Evolutionary conservation across 2,113 vertebrate species (phyloP).

Genomic region (Thalassoma bifasciatum): DNA sequence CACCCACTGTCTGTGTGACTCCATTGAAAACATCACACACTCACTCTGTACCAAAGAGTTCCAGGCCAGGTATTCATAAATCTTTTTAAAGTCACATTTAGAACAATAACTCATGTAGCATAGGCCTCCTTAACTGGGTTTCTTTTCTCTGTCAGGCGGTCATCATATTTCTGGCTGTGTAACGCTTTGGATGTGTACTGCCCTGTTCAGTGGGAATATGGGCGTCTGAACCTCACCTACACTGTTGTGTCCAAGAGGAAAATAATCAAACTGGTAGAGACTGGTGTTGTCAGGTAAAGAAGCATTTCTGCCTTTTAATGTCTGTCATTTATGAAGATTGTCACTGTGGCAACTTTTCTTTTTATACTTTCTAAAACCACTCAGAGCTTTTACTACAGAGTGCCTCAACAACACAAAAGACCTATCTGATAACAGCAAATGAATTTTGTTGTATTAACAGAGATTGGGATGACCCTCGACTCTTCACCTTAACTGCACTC

Average conservation of each 20-base stretch:
- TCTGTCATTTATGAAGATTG: not conserved
- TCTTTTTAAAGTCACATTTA: not conserved
- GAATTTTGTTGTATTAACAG: conserved; percentile 73
- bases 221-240: conserved; percentile 96
- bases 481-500: conserved; percentile 96
- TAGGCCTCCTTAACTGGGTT: not conserved
- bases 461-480: conserved; percentile 98
- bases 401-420: not conserved
- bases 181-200: conserved; percentile 94
- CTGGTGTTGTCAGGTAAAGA: conserved; percentile 88
- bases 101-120: not conserved
- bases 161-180: conserved; percentile 98
- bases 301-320: not conserved
- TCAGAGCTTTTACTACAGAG: not conserved
- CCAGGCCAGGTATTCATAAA: conserved; percentile 89
- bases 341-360: too few relatives aligned
- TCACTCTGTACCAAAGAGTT: conserved; percentile 99
- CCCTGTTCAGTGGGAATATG: conserved; percentile 99
- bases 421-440: not conserved
- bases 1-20: conserved; percentile 98
- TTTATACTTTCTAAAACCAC: not conserved
- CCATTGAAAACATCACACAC: conserved; percentile 96
- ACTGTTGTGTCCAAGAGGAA: conserved; percentile 98
- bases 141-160: conserved; percentile 84
- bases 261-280: conserved; percentile 95